Evolutionary conservation across 2,113 vertebrate species (phyloP), one percentile per base, ranked within the genome.

Genomic region (Oxygymnocypris stewartii): DNA sequence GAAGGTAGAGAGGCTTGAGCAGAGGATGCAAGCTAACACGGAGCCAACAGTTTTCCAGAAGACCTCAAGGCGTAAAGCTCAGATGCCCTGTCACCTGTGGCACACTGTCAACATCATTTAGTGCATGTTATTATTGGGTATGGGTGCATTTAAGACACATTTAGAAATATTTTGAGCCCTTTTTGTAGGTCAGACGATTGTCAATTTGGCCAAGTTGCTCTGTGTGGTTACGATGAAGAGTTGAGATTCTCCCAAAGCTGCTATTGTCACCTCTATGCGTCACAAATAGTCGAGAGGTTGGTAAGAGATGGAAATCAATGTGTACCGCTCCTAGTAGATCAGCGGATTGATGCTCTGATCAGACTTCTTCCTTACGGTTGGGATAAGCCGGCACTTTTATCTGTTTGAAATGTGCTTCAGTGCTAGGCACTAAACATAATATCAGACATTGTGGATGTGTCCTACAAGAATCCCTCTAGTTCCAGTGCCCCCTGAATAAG

Each of bases 61-160:
- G 81, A 71, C 69, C 65, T 61, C 1, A 14, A 61, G 67, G 57
- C 67, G 31, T 44, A 87, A 49, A 42, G 40, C 74, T 57, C 69
- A 61, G 49, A 49, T 65, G 82, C 73, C 51, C 18, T 28, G 51
- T 71, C 87, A 84, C 79, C 79, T 78, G 79, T 77, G 87, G 65
- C 87, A 59, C 44, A 40, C 75, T 84, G 82, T 79, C 86, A 84
- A 18, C 37, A 63, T 71, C 16, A 31, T 88, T 78, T 73, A 31
- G 69, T 78, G 23, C 18, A 31, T 37, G 31, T 40, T 88, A 44
- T 78, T 63, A 25, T 25, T 7, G 11, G 2, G 28, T n/a, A 61
- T 74, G 42, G 2, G 83, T 84, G 42, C 40, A 51, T 57, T 84
- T 71, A 85, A 87, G 25, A 79, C 77, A 14, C 54, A 40, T 82